Evolutionary conservation across 2,113 vertebrate genomes (phyloP), one percentile per base, ranked within the genome.

Genomic region (Corydoras sp.): DNA sequence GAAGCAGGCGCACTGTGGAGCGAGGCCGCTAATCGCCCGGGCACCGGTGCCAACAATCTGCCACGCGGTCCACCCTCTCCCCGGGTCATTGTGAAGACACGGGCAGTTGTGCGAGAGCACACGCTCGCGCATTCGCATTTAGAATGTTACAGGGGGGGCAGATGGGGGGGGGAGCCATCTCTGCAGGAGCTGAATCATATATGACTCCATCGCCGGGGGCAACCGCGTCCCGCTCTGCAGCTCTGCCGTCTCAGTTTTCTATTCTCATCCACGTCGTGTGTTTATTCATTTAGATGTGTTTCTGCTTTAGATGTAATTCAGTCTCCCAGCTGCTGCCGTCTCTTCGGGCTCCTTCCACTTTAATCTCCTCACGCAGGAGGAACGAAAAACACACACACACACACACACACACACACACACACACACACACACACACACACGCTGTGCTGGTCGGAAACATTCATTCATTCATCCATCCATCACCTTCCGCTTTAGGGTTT

Each of bases 211-310:
- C 54, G 65, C 65, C 70, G 62, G 61, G 51, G 71, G 72, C 69
- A 35, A 5, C 18, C 43, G 48, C 65, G 29, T 10, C 51, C 5
- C 53, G 64, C 32, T 69, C 48, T 66, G 14, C 53, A 29, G 58
- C 14, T 35, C 9, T 32, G 9, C 50, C 55, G 9, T 43, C 3
- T 3, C 2, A 5, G 10, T 2, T 31, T 60, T 35, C 48, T 60
- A 59, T 29, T 24, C 43, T 15, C 29, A 59, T 58, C 30, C 71
- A 76, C 70, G 82, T 84, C 82, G 83, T 82, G 68, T 83, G 85
- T 54, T 84, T 76, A 72, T 87, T 85, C 79, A 43, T 43, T 43
- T 5, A 43, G 80, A 88, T 84, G 94, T 93, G 66, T 4, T 68
- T 49, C 51, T 67, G 68, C 56, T 68, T 53, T 51, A 72, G 68